Base-by-base conservation (phyloP, 2,113 vertebrate genomes). In the Cryptomyrus ogoouensis region DNA sequence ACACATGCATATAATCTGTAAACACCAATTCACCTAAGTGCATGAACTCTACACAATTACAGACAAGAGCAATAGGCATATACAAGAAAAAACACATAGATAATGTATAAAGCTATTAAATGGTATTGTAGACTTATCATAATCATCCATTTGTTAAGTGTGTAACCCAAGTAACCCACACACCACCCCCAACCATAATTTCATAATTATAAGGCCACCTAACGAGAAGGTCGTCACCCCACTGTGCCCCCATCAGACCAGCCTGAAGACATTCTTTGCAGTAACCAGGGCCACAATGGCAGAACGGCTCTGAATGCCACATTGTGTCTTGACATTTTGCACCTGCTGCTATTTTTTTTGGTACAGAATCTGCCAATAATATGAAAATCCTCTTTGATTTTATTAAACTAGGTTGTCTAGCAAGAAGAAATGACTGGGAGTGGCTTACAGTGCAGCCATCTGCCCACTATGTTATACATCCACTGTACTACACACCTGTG, bases 361-460 rank as follows among this genome's bases (percentile, higher is more conserved):
- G 13, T 77, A 17, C 74, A 42, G 13, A 77, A 17, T 19, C 70
- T 77, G 15, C 70, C 31, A 77, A 17, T 77, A 77, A 15, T 77
- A 77, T 77, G 44, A 85, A 86, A 86, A 50, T 86, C 44, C 44
- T n/a, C 46, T 49, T n/a, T 49, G 44, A n/a, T 86, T 85, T 86
- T 86, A 86, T 86, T 86, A 49, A 86, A 49, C 83, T 86, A 42
- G 83, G 83, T 86, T 86, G 83, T 47, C 47, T 49, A 86, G 83
- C 44, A 86, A 49, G 4, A 49, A 5, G 27, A 47, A 49, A n/a
- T 85, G 19, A 49, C 50, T 85, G 83, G 12, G 42, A 85, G 10
- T 49, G 9, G 49, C 44, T 86, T 86, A 86, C 13, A 0, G 47
- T 50, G 83, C n/a, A 27, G 35, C 15, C 74, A 42, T 80, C 74